phyloP scores from a whole-genome alignment of 2,888 invertebrate species.

The Meiosimyza decipiens region DNA sequence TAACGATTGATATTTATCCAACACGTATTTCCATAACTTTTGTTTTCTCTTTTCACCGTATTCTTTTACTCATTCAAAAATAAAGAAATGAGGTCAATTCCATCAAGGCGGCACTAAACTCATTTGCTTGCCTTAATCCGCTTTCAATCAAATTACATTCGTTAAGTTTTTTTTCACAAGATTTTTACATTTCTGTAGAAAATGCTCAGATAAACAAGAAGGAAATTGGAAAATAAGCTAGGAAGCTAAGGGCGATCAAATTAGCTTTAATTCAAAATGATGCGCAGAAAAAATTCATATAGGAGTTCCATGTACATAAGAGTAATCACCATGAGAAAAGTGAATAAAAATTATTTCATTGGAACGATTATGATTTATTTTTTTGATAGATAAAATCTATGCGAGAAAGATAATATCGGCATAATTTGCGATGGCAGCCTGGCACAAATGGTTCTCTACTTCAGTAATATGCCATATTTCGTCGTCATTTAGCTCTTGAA shows the following conservation, averaged over 20 bases:
- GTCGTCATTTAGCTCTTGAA: too few species aligned
- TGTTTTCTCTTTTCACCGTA: background rate
- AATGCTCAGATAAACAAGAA: background rate
- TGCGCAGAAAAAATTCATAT: background rate
- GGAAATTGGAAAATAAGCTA: too few species aligned
- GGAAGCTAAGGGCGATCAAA: background rate
- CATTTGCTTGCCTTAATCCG: background rate
- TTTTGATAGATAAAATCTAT: too few species aligned
- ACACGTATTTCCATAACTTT: too few species aligned
- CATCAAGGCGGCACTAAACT: background rate
- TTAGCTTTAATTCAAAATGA: background rate
- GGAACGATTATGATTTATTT: too few species aligned
- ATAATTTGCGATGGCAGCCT: too few species aligned
- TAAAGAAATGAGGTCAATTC: slow-evolving; percentile 5
- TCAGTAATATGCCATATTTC: too few species aligned
- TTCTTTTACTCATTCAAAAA: background rate
- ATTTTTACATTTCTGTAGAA: slow-evolving; percentile 15
- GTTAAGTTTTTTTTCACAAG: background rate
- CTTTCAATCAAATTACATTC: slow-evolving; percentile 22
- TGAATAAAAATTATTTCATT: too few species aligned
- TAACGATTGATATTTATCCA: too few species aligned
- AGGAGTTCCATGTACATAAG: background rate
- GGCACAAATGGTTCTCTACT: too few species aligned
- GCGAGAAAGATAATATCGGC: too few species aligned
- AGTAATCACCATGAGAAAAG: too few species aligned